Evolutionary conservation across 2,113 vertebrate species (phyloP).

Genomic region (Sapajus apella): DNA sequence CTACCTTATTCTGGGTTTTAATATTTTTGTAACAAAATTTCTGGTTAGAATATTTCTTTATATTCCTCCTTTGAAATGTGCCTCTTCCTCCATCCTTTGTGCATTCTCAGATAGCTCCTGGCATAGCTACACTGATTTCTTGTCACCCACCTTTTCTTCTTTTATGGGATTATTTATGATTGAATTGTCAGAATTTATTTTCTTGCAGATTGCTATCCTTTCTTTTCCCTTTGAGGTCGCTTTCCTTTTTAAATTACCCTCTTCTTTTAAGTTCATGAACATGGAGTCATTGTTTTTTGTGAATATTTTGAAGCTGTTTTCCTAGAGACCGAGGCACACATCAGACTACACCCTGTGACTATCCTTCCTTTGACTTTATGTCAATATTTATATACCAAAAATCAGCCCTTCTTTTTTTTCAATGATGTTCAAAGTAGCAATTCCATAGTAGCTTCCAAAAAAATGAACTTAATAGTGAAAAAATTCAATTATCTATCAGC

Average conservation of each 20-base stretch:
- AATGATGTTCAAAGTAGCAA: slow-evolving; percentile 32
- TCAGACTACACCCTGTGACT: neutral
- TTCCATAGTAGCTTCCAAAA: slow-evolving; percentile 10
- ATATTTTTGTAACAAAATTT: slow-evolving; percentile 21
- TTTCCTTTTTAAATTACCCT: slow-evolving; percentile 5
- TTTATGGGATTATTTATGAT: slow-evolving; percentile 18
- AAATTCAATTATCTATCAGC: neutral
- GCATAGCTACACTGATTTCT: neutral
- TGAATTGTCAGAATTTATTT: slow-evolving; percentile 57
- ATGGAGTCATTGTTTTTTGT: neutral
- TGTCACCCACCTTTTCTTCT: neutral
- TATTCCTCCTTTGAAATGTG: neutral
- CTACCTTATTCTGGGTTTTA: neutral
- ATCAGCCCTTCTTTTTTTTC: neutral
- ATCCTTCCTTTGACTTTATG: slow-evolving; percentile 49
- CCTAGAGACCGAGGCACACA: neutral
- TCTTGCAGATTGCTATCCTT: neutral
- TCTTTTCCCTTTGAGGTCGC: neutral
- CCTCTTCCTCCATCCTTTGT: neutral
- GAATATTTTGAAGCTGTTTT: slow-evolving; percentile 38
- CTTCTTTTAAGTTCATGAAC: slow-evolving; percentile 36
- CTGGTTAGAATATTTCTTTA: neutral
- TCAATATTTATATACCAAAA: slow-evolving; percentile 38
- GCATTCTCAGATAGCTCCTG: neutral
- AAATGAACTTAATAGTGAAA: neutral